Conservation (phyloP, 2,797 vertebrate species). For the Mastacembelus armatus region DNA sequence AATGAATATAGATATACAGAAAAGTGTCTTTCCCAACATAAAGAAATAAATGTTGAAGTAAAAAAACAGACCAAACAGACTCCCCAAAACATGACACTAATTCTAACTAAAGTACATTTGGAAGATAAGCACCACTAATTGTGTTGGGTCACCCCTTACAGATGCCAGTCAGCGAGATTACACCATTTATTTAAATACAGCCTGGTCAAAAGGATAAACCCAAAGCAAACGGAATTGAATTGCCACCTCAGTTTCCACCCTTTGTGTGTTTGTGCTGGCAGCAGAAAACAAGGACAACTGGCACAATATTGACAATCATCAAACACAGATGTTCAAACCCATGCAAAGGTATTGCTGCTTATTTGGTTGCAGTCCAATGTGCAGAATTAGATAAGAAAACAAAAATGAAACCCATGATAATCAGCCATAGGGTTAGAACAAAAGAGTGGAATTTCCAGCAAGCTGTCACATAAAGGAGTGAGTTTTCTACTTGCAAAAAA, state of each 20-base stretch:
- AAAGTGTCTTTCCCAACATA: too few relatives aligned
- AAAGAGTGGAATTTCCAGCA: slow-evolving; percentile 19
- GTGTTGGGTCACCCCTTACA: slow-evolving; percentile 52
- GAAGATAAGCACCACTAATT: slow-evolving; percentile 40
- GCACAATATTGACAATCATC: slow-evolving; percentile 71
- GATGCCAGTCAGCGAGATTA: slow-evolving; percentile 66
- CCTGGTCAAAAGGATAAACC: slow-evolving; percentile 78
- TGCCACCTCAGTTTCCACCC: slow-evolving; percentile 55
- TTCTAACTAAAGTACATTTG: slow-evolving; percentile 28
- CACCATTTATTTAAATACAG: slow-evolving; percentile 72
- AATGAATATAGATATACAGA: not conserved
- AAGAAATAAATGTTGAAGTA: too few relatives aligned
- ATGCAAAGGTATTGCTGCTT: slow-evolving; percentile 72
- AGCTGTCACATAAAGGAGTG: not conserved
- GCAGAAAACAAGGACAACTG: slow-evolving; percentile 74
- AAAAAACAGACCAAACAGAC: slow-evolving; percentile 9
- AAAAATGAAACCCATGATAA: slow-evolving; percentile 40
- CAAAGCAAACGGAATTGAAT: slow-evolving; percentile 65
- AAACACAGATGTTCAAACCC: slow-evolving; percentile 86
- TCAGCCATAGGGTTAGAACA: slow-evolving; percentile 22
- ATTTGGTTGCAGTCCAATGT: slow-evolving; percentile 66
- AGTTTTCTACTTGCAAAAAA: slow-evolving; percentile 9
- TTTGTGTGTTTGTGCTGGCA: slow-evolving; percentile 70
- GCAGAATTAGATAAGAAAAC: slow-evolving; percentile 60
- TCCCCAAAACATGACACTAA: slow-evolving; percentile 19